Percentiles rank a stretch among this genome's conserved stretches.
Conservation (phyloP, 2,113 vertebrate species). For the Limnothrissa miodon region DNA sequence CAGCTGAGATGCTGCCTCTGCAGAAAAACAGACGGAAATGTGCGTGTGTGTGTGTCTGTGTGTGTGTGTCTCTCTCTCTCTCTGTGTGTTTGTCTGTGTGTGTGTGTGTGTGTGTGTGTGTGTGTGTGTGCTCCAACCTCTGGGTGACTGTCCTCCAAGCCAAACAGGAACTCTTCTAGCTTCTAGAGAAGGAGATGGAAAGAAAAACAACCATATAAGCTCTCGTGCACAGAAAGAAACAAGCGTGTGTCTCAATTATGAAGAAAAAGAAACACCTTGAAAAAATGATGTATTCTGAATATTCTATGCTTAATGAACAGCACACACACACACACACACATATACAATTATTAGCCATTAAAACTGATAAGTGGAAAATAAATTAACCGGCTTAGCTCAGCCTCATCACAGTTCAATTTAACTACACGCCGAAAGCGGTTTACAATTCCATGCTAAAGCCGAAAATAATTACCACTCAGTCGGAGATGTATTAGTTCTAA, state of each 20-base stretch:
- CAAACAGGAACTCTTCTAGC: conserved; percentile 76
- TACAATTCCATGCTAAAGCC: conserved; percentile 51
- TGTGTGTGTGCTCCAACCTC: conserved; percentile 57
- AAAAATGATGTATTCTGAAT: not conserved
- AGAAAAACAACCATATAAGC: not conserved
- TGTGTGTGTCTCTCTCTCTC: conserved; percentile 53
- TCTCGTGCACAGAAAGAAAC: not conserved
- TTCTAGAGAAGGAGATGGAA: conserved; percentile 65
- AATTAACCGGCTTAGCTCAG: conserved; percentile 55
- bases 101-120: not conserved
- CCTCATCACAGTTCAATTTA: conserved; percentile 43
- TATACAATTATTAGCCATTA: conserved; percentile 57
- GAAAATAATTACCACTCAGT: conserved; percentile 61
- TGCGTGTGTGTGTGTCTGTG: not conserved
- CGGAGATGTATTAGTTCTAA: conserved; percentile 52
- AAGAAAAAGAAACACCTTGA: not conserved
- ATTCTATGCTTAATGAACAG: not conserved
- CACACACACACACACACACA: not conserved
- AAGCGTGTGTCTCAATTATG: not conserved
- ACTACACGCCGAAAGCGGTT: conserved; percentile 57
- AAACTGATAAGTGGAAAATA: conserved; percentile 54
- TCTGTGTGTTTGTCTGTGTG: conserved; percentile 59
- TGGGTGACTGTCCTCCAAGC: conserved; percentile 68
- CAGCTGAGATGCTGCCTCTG: not conserved
- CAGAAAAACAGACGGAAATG: not conserved